Evolutionary conservation across 2,113 vertebrate species (phyloP), one percentile per base, ranked within the genome.

Genomic region (Plecotus auritus): DNA sequence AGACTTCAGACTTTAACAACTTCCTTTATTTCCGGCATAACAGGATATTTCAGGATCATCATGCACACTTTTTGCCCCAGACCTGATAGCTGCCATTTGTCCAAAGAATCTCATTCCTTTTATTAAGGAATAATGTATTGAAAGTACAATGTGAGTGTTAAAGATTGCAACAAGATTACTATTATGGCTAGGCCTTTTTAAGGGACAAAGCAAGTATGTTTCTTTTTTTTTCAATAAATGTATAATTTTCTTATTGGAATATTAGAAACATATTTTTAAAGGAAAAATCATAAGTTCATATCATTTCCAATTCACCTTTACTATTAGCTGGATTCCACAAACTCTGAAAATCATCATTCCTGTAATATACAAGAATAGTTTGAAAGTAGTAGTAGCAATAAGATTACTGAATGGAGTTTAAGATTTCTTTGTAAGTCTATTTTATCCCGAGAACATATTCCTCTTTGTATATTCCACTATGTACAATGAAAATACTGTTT

Each of bases 1-100:
- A 73, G 59, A 83, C 13, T 93, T 94, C 85, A 93, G 40, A 91
- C 9, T 94, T 90, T 59, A 56, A 91, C 11, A 69, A 17, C 20
- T 72, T 90, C 70, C 73, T 86, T 91, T 54, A 93, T 87, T 73
- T 91, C 56, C 59, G 30, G 20, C 10, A 80, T n/a, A 23, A 76
- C 35, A 77, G 76, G 7, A 2, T 81, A 40, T 88, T 13, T 47
- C n/a, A 92, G 45, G 42, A 5, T 90, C 51, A 82, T 95, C 13
- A 20, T 10, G 64, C 1, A 84, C 64, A 85, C 69, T 88, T 91
- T 77, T 91, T 72, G 32, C 56, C 22, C n/a, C 42, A 90, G 20
- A 45, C 26, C 42, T 86, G 56, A 69, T 61, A 74, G 47, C 16
- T 88, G 37, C 9, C 49, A 74, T 80, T 90, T 32, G 32, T 90